Percentiles rank a stretch among this genome's conserved stretches.
Conservation (phyloP, 2,888 invertebrate genomes). For the Amphipyra tragopoginis region DNA sequence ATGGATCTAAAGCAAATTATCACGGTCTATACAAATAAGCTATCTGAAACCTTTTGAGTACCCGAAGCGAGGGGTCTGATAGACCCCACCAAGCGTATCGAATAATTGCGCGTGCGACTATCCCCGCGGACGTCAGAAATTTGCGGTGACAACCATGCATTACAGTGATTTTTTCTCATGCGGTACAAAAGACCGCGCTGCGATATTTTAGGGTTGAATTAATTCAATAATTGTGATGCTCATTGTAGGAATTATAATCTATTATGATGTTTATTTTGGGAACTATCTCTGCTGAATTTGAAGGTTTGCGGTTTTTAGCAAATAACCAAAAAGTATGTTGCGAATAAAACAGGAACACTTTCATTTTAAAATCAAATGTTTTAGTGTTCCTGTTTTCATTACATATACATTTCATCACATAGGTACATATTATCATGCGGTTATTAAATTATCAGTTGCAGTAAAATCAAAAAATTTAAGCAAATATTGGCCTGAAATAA, state of each 20-base stretch:
- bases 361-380: too few relatives aligned
- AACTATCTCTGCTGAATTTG: constrained; percentile 9
- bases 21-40: constrained; percentile 18
- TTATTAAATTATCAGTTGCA: too few relatives aligned
- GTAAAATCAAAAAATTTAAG: too few relatives aligned
- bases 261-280: constrained; percentile 42
- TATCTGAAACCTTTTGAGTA: constrained; percentile 32
- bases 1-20: constrained; percentile 18
- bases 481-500: too few relatives aligned
- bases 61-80: constrained; percentile 51
- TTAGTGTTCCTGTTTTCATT: too few relatives aligned
- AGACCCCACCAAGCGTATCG: constrained; percentile 70
- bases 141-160: constrained; percentile 80
- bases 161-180: constrained; percentile 70
- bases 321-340: not conserved
- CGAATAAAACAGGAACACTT: too few relatives aligned
- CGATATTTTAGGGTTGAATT: constrained; percentile 70
- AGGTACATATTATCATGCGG: too few relatives aligned
- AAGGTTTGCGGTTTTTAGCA: not conserved
- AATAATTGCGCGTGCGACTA: constrained; percentile 72
- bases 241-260: constrained; percentile 37
- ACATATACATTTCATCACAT: too few relatives aligned
- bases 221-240: constrained; percentile 60
- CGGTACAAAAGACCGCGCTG: constrained; percentile 37
- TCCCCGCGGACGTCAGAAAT: constrained; percentile 60